phyloP scores from a whole-genome alignment of 2,888 invertebrate species.

The Lasioglossum lativentre region DNA sequence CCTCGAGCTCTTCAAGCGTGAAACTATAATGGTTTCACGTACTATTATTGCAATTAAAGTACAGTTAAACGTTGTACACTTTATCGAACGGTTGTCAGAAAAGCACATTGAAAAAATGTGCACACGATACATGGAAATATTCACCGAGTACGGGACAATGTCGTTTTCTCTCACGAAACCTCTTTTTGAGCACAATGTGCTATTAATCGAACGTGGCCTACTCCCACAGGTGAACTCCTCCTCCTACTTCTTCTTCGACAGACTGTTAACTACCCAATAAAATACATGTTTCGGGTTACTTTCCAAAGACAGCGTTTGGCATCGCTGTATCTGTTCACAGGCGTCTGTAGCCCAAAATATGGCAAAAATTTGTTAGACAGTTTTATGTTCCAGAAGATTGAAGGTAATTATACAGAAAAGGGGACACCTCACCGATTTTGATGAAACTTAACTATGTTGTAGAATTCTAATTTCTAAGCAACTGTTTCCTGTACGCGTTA shows the following conservation, averaged over 20 bases:
- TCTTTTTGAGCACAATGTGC: neutral
- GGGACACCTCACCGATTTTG: no score
- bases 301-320: neutral
- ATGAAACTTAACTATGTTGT: no score
- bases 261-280: neutral
- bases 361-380: neutral
- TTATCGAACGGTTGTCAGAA: neutral
- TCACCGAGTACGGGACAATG: neutral
- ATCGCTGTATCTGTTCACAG: neutral
- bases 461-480: no score
- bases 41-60: neutral
- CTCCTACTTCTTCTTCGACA: neutral
- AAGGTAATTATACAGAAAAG: no score
- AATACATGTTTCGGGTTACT: neutral
- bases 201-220: neutral
- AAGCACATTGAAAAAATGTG: neutral
- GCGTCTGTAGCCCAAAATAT: neutral
- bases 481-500: no score
- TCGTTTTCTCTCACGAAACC: neutral
- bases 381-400: neutral
- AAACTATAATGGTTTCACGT: no score
- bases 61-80: no score
- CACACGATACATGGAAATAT: neutral
- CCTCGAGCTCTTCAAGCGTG: no score
- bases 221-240: neutral